Evolutionary conservation across 2,888 invertebrate genomes (phyloP), one percentile per base, ranked within the genome.

Genomic region (Idaea aversata): DNA sequence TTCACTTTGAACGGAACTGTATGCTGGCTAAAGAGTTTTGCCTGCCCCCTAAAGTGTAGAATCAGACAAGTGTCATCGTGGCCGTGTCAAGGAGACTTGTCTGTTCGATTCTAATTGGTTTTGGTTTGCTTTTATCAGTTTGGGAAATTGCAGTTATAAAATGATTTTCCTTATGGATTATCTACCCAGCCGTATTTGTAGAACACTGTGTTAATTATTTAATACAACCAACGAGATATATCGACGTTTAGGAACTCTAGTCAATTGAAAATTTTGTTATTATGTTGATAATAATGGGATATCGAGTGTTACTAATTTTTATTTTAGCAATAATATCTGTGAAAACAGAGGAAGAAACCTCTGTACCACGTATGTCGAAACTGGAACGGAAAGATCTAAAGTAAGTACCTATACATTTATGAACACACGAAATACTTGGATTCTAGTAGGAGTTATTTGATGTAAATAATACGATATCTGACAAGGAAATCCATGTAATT

Each of bases 351-450:
- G 91, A 91, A 72, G 89, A 90, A 65, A 73, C 80, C 66, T 75
- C 74, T 66, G 67, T 78, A 60, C 74, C 82, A 62, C 83, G 87
- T 72, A 96, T 96, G 95, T 94, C 94, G 57, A 94, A 91, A 77
- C 91, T 94, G 77, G 96, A 96, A 81, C 93, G 95, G 71, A 90
- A 94, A 65, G 91, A 92, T 72, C 88, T 96, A 75, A 95, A 95
- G 96, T 96, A 90, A 89, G 86, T 63, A 15, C 35, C 10, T 47
- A 47, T 47, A 36, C 4, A 7, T 36, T 10, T 7, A 10, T 36
- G 36, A 36, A 36, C 36, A 36, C 0, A 5, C 36, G 36, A 36
- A 36, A 36, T 25, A 25, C 25, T 25, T 25, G 25, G 3, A 2
- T 25, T 25, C 1, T 25, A 25, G 1, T 25, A 25, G 25, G 25